Evolutionary conservation across 2,888 invertebrate species (phyloP), one percentile per base, ranked within the genome.

Genomic region (Altica lythri): DNA sequence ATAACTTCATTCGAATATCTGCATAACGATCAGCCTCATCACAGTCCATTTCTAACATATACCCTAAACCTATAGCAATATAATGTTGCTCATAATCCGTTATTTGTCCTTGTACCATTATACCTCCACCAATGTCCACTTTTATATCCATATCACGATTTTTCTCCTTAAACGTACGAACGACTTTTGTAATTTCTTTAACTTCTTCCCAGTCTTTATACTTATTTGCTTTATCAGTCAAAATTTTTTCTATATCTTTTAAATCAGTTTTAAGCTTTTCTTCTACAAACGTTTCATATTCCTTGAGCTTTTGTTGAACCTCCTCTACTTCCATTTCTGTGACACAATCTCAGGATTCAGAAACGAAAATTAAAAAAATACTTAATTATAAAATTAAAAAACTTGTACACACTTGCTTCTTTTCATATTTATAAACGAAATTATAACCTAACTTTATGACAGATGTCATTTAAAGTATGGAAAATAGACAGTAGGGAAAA

Each of bases 11-110:
- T 48, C 75, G 58, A 50, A 76, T 74, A 59, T 72, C 68, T 3
- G 74, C 64, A 67, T 76, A 77, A 58, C 74, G 75, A 49, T 66
- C 62, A 13, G 75, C 74, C 61, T 77, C 76, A 19, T 71, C 70
- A 53, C 68, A 66, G 45, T 75, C 69, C 76, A 77, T 75, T 63
- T 74, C 71, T 44, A 77, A 64, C 27, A 71, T 60, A 60, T 69
- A 73, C 43, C 72, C 70, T 45, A 75, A 68, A 4, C 77, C 77
- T 13, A 77, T 64, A 55, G 70, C 59, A 2, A 77, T 66, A 40
- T 71, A 70, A 13, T 69, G 61, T 13, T 55, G 63, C 46, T 72
- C 66, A 51, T 64, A 67, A 54, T 74, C 68, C n/a, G 67, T 63
- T 19, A 75, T 63, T 60, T 67, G 67, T n/a, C 70, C 73, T 51